Base-by-base conservation (phyloP, 2,113 vertebrate genomes). In the Vicugna pacos region DNA sequence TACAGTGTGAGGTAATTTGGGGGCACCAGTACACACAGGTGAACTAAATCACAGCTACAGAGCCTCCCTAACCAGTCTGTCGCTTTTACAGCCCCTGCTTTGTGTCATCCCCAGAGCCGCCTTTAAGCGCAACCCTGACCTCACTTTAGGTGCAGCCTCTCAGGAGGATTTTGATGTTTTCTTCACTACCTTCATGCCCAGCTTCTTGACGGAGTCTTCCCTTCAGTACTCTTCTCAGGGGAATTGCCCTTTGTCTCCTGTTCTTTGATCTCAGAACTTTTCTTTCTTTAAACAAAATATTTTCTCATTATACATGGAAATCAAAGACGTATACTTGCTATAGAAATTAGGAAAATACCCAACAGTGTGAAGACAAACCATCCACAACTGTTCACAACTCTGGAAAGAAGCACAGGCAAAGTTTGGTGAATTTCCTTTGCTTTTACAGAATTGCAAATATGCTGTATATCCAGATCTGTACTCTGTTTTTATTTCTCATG, bases 241-340 rank as follows among this genome's bases (percentile, higher is more conserved):
- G n/a, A 48, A 80, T 89, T 94, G 84, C 30, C 28, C 69, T 85
- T 95, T 69, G n/a, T 24, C 65, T 96, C 72, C 14, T 91, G 2
- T 86, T 77, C 26, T 42, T 97, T 95, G 48, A 91, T 85, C 76
- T 94, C 83, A 91, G 95, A 50, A 2, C 1, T 93, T 86, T 95
- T 62, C 52, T 52, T 83, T 86, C 73, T 58, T 64, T 73, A 94
- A 86, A 75, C 11, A 76, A 94, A 88, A 56, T 0, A 76, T 72
- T 94, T 93, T 50, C n/a, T 93, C 11, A n/a, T 91, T 77, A 56
- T 64, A 64, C 32, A 35, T 52, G 35, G 15, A 91, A 82, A 8
- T 81, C 50, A 95, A 94, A 94, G 56, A 60, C 56, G 13, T 16
- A 84, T 30, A 16, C 8, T 91, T 1, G 56, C 17, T 93, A 17